phyloP scores from a whole-genome alignment of 2,888 invertebrate species.

The Sylvicola cinctus region DNA sequence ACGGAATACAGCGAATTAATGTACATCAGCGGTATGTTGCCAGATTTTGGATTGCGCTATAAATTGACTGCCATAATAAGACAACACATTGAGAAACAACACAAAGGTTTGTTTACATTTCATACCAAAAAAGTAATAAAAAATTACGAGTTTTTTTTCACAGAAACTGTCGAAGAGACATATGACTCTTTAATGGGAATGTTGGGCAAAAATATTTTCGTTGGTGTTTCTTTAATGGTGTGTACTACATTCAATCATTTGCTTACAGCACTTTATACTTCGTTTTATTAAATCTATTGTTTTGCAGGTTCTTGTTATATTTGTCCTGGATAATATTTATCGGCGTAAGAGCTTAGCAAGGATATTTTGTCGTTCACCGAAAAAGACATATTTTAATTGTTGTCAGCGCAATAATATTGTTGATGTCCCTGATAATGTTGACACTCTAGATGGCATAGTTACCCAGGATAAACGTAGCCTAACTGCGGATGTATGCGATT shows the following conservation, averaged over 20 bases:
- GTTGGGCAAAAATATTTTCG: too few relatives aligned
- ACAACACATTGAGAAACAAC: too few relatives aligned
- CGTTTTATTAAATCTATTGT: not conserved
- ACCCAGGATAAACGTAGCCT: not conserved
- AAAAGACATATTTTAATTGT: too few relatives aligned
- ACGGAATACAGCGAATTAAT: constrained; percentile 14
- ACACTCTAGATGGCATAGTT: not conserved
- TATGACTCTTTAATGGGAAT: too few relatives aligned
- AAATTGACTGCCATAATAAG: constrained; percentile 18
- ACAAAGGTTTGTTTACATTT: too few relatives aligned
- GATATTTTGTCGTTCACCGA: not conserved
- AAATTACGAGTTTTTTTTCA: not conserved
- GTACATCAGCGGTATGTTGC: constrained; percentile 15
- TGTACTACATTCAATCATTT: too few relatives aligned
- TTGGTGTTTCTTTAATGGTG: too few relatives aligned
- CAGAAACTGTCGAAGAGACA: too few relatives aligned
- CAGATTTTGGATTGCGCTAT: constrained; percentile 23
- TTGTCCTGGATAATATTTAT: constrained; percentile 6
- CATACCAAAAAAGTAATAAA: too few relatives aligned
- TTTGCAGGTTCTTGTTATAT: constrained; percentile 5
- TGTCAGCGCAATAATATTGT: constrained; percentile 1
- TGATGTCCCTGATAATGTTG: constrained; percentile 4
- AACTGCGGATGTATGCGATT: too few relatives aligned
- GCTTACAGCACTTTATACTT: too few relatives aligned
- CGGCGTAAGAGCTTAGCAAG: constrained; percentile 4